These are phyloP conservation scores for Amphipyra berbera DNA, from an alignment of 2,888 invertebrate species.

Conservation along the genomic window DNA sequence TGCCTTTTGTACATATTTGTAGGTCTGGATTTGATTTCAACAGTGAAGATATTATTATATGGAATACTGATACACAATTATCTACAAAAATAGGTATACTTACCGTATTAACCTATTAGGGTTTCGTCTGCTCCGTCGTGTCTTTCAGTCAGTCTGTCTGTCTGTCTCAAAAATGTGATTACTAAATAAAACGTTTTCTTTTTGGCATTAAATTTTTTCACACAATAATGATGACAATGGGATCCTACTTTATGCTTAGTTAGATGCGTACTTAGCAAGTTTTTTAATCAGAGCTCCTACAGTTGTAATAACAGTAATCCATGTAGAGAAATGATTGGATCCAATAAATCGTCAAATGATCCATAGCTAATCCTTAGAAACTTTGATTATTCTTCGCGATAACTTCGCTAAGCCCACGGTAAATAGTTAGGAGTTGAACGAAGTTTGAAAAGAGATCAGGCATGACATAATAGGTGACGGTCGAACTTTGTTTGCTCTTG, in stretches of 20 bases:
- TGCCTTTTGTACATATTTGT: too few species aligned
- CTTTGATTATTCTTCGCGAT: conserved; percentile 49
- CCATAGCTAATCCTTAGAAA: conserved; percentile 42
- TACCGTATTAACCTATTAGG: too few species aligned
- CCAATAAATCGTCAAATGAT: conserved; percentile 44
- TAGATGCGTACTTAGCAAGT: background rate
- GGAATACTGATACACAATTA: too few species aligned
- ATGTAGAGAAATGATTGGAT: conserved; percentile 30
- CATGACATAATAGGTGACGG: conserved; percentile 47
- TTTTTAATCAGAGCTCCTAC: conserved; percentile 28
- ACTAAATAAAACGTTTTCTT: too few species aligned
- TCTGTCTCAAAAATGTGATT: too few species aligned
- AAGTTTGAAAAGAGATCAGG: conserved; percentile 55
- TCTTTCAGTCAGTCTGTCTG: too few species aligned
- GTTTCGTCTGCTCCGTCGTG: too few species aligned
- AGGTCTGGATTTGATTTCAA: too few species aligned
- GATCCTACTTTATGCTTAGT: background rate
- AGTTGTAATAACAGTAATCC: conserved; percentile 17
- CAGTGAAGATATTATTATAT: too few species aligned
- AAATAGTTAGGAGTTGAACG: conserved; percentile 40
- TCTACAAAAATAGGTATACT: too few species aligned
- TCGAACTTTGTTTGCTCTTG: conserved; percentile 47
- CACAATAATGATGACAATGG: too few species aligned
- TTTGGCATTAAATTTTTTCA: too few species aligned
- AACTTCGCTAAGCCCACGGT: conserved; percentile 44